These are phyloP conservation scores for Chelonia mydas DNA, from an alignment of 2,797 vertebrate genomes.

Conservation along the genomic window DNA sequence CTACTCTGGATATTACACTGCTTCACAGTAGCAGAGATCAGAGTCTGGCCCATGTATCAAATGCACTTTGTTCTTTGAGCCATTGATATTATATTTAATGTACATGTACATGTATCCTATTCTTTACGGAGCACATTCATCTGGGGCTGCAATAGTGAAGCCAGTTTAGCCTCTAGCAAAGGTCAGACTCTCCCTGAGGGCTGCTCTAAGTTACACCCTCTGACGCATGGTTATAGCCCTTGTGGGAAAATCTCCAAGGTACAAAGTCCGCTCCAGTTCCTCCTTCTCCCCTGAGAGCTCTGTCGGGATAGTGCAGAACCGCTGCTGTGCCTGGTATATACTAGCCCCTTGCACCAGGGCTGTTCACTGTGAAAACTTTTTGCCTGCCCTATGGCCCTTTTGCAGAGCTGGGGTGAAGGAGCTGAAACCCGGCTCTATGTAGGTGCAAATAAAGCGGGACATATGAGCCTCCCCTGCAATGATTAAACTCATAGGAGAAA, in stretches of 20 bases:
- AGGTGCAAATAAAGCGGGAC: rapidly evolving
- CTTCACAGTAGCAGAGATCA: slow-evolving; percentile 51
- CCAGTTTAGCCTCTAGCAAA: not conserved
- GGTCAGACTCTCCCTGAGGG: not conserved
- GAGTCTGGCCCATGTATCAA: not conserved
- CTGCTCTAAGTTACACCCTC: not conserved
- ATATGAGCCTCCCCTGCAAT: not conserved
- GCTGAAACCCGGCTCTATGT: rapidly evolving
- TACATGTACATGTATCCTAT: not conserved
- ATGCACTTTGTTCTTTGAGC: not conserved
- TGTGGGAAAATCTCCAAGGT: not conserved
- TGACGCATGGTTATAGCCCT: not conserved
- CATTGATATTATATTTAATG: not conserved
- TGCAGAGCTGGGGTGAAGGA: not conserved
- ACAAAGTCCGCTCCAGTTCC: not conserved
- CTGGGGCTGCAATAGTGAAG: not conserved
- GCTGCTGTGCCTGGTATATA: not conserved
- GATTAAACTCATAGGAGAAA: rapidly evolving
- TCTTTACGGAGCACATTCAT: not conserved
- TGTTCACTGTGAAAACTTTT: not conserved
- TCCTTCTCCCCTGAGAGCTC: not conserved
- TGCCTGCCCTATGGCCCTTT: rapidly evolving
- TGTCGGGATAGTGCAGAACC: not conserved
- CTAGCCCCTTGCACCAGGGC: not conserved
- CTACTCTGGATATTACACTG: not conserved